Evolutionary conservation across 2,797 vertebrate genomes (phyloP).

Genomic region (Mico argentatus): DNA sequence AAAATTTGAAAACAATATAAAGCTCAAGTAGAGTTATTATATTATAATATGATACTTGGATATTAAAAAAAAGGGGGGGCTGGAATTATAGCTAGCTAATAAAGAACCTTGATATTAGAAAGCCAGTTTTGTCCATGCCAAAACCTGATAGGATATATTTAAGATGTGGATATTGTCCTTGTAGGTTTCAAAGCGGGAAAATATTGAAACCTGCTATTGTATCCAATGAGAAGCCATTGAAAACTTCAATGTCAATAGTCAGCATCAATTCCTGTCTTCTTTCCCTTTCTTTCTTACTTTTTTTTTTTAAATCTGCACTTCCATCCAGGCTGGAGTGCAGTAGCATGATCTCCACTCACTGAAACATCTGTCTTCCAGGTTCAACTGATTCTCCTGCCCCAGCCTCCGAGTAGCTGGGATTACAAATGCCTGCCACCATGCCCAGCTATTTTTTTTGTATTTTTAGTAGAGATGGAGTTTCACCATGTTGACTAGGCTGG

Average conservation of each 20-base stretch:
- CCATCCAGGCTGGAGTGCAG: too few species aligned
- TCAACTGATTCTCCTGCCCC: too few species aligned
- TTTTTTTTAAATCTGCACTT: too few species aligned
- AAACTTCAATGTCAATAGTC: background rate
- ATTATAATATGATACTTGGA: background rate
- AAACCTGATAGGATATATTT: background rate
- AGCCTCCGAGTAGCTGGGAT: too few species aligned
- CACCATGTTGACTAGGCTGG: too few species aligned
- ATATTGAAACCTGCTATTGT: background rate
- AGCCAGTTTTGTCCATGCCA: background rate
- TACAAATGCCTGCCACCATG: too few species aligned
- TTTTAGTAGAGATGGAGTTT: too few species aligned
- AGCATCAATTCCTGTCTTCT: too few species aligned
- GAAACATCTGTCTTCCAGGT: too few species aligned
- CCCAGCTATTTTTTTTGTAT: too few species aligned
- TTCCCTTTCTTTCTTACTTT: too few species aligned
- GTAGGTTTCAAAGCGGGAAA: background rate
- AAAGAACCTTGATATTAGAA: conserved; percentile 1
- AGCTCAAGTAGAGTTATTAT: background rate
- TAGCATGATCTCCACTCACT: too few species aligned
- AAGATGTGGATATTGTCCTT: background rate
- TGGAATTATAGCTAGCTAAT: background rate
- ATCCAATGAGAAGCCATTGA: background rate
- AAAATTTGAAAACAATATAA: conserved; percentile 26
- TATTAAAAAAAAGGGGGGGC: background rate